Evolutionary conservation across 2,113 vertebrate species (phyloP), one percentile per base, ranked within the genome.

Genomic region (Saguinus imperator): DNA sequence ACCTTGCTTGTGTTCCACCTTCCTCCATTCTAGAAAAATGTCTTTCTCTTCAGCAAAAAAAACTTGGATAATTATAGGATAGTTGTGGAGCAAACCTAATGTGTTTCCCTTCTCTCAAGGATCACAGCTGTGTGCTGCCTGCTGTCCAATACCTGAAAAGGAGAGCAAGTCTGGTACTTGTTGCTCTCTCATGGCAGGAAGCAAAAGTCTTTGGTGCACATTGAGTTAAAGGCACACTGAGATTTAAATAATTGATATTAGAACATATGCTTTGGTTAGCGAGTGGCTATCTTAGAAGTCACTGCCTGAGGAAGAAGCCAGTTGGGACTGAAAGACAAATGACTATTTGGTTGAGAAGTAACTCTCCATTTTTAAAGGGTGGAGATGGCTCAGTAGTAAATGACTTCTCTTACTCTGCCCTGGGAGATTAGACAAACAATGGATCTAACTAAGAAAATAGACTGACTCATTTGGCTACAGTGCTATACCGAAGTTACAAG

Each of bases 391-490:
- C 97, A 83, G 88, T 97, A 94, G 97, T 97, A 96, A 96, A 98
- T 96, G 96, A 86, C 89, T 97, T 97, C 97, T 97, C 92, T 97
- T 76, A 95, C 87, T 96, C 95, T 97, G 79, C 85, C 95, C 96
- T 97, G 97, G 97, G 97, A 98, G 96, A 97, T 97, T 98, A 97
- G 97, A 97, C 95, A 98, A 98, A 98, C 96, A 97, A 98, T 98
- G 87, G 97, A 95, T 93, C 96, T 97, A 98, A 97, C 97, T 97
- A 96, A 96, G 95, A 97, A 98, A 98, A 96, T 94, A 97, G 96
- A 96, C 92, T 98, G 98, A 98, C 90, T 98, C 98, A 98, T 94
- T 97, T 97, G 96, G 98, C 97, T 97, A 61, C 72, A 84, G 40
- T 73, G 70, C 88, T 96, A 55, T 91, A 83, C 87, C 84, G 83